Evolutionary conservation across 2,888 invertebrate species (phyloP).

Genomic region (Latrodectus hesperus): DNA sequence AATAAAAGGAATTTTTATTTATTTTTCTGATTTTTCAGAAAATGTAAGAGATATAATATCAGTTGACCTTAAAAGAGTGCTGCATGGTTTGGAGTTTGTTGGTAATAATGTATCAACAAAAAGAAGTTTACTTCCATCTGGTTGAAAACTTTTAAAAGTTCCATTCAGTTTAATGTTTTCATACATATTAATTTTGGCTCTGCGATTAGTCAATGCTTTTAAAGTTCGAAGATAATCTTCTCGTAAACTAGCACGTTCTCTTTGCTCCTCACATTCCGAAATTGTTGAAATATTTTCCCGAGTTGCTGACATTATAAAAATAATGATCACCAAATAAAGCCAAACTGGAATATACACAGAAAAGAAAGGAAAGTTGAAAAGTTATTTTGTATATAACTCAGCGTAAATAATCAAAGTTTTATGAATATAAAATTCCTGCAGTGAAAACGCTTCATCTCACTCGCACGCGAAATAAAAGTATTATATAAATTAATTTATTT

Average conservation of each 20-base stretch:
- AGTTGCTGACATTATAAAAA: too few species aligned
- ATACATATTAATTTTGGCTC: neutral
- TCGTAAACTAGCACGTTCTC: conserved; percentile 10
- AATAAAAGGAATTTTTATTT: neutral
- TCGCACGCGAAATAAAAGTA: too few species aligned
- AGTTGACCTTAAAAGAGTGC: neutral
- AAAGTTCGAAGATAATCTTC: conserved; percentile 20
- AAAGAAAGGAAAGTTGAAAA: too few species aligned
- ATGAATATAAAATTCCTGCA: too few species aligned
- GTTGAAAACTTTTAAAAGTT: neutral
- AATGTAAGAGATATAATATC: conserved; percentile 10
- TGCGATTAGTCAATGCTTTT: neutral
- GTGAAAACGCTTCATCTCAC: too few species aligned
- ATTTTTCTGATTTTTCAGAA: neutral
- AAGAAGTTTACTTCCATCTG: conserved; percentile 6
- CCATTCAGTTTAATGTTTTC: neutral
- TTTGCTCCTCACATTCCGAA: neutral
- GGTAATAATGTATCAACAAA: neutral
- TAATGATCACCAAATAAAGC: too few species aligned
- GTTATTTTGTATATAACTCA: too few species aligned
- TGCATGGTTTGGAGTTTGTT: neutral
- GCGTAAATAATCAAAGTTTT: too few species aligned
- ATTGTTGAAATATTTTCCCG: too few species aligned
- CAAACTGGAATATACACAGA: too few species aligned
- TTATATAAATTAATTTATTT: too few species aligned